Evolutionary conservation across 2,113 vertebrate species (phyloP), one percentile per base, ranked within the genome.

Genomic region (Brachypteracias leptosomus): DNA sequence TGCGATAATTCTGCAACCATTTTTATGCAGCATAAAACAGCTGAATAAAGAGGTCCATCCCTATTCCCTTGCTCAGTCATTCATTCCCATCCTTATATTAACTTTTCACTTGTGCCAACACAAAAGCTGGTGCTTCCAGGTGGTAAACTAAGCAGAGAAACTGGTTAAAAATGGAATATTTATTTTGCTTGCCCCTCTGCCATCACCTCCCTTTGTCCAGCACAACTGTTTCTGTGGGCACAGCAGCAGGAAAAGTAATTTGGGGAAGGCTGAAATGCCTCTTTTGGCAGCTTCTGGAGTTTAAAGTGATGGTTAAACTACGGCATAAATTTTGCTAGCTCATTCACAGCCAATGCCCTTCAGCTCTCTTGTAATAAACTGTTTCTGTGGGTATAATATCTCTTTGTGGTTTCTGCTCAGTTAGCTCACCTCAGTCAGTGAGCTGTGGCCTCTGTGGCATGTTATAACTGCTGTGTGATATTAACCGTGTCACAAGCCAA

Each of bases 391-490:
- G 35, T 89, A 89, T 80, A 90, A 94, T 79, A 88, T 88, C 66
- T 94, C 47, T 58, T 94, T 85, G 86, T 79, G 86, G 55, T 87
- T 93, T 95, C 86, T 88, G 85, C 85, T 92, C 76, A 36, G 68
- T 78, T 90, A 88, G 76, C 11, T 92, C 87, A 93, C 93, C 80
- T 89, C 94, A 63, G 86, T 59, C 49, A 38, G 47, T 84, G 67
- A 95, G 68, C 79, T 85, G 54, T 92, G 90, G 89, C 94, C 95
- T 97, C 74, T 85, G 42, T 94, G 89, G 73, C 94, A 81, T 10
- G 33, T 89, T 87, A 96, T 73, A 91, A 84, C 89, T 95, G 90
- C 75, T 94, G 9, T 92, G 57, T 73, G 42, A 91, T 87, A 95
- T 84, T 83, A 94, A 89, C 71, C 42, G 79, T 16, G 62, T 68